Conservation (phyloP, 2,797 vertebrate genomes). For the Sitta carolinensis region DNA sequence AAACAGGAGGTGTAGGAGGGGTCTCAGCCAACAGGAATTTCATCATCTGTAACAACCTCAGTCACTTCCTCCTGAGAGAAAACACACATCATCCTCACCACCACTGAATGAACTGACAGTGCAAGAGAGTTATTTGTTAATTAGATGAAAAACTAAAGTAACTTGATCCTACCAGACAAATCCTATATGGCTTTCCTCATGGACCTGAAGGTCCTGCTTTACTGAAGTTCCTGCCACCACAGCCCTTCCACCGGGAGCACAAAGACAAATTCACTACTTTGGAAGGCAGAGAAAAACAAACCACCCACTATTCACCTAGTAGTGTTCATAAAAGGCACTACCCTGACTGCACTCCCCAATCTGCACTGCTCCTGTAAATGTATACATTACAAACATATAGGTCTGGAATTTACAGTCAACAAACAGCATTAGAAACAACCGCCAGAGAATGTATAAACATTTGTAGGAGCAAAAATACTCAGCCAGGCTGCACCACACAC, state of each 20-base stretch:
- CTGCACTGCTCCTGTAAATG: conserved; percentile 10
- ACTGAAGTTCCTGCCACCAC: neutral
- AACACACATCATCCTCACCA: conserved; percentile 13
- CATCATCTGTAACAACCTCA: conserved; percentile 22
- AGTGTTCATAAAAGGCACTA: conserved; percentile 18
- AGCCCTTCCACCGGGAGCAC: conserved; percentile 35
- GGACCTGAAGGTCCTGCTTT: conserved; percentile 16
- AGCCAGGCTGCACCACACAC: conserved; percentile 51
- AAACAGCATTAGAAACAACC: conserved; percentile 61
- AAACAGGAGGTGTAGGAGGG: neutral
- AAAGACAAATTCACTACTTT: conserved; percentile 39
- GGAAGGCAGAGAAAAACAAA: neutral
- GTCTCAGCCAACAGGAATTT: neutral
- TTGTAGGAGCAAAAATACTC: conserved; percentile 44
- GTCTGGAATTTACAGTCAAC: conserved; percentile 68
- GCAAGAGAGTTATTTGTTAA: neutral
- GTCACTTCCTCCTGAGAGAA: conserved; percentile 36
- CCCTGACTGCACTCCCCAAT: neutral
- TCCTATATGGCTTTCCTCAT: neutral
- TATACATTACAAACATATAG: conserved; percentile 70
- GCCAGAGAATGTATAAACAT: conserved; percentile 64
- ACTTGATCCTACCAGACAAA: neutral
- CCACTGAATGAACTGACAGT: neutral
- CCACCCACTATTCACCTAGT: conserved; percentile 4
- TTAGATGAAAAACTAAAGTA: conserved; percentile 35